Evolutionary conservation across 2,888 invertebrate genomes (phyloP), one percentile per base, ranked within the genome.

Genomic region (Apamea epomidion): DNA sequence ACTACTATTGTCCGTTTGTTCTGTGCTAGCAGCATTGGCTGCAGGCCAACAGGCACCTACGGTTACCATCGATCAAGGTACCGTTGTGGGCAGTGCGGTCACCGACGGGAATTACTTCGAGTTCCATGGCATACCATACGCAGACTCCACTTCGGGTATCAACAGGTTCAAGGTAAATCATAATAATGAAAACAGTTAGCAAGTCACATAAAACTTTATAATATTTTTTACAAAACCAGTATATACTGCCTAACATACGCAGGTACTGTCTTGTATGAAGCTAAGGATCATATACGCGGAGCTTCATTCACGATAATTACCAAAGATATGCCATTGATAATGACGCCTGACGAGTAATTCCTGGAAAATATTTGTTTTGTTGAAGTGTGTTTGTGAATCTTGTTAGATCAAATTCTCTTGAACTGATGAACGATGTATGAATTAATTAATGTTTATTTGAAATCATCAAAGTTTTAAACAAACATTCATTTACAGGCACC

Each of bases 121-220:
- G 81, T 96, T 96, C 82, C 89, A 94, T 88, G 97, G 97, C 7
- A 96, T 97, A 80, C 97, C 96, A 0, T 96, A 95, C 78, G 97
- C 96, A 45, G 96, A 95, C 83, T 93, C 96, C 2, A 96, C 97
- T 2, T 93, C 96, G 12, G 96, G 97, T 54, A 90, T 78, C 64
- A 92, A 96, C 81, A 91, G 97, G 78, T 97, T 96, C 83, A 96
- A 95, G 95, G 96, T 96, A 91, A 67, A 62, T 62, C 0, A 58
- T 12, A 32, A 42, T 42, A n/a, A n/a, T 58, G 21, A 62, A 62
- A 72, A 72, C 18, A n/a, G n/a, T 21, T 60, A 12, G 7, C 4
- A 42, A 54, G 21, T 54, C 6, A 51, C 16, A 37, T n/a, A 14
- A 10, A 51, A 21, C 42, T 32, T 45, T 32, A 32, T 0, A 54